Base-by-base conservation (phyloP, 2,888 invertebrate genomes). In the Eupithecia subumbrata region DNA sequence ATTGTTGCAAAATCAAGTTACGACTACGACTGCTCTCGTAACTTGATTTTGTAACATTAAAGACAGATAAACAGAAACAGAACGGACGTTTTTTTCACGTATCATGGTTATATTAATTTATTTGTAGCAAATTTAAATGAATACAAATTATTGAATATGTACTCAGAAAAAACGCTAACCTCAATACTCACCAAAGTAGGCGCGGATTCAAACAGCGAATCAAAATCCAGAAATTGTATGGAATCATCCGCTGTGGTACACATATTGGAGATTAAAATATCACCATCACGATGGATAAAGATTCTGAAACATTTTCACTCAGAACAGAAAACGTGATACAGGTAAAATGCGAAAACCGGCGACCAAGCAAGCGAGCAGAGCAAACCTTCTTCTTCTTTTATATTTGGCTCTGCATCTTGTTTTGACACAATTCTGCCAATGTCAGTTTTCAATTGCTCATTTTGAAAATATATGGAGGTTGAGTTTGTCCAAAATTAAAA, bases 181-280 rank as follows among this genome's bases (percentile, higher is more conserved):
- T 74, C 40, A 60, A 45, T 34, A 70, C 69, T 74, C 22, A 70
- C 73, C 48, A 14, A 48, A 34, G 69, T 16, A 64, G 73, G 48
- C 69, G 73, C 69, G 18, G 73, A 52, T 52, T 25, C 18, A 16
- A 70, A n/a, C 16, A 74, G 73, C 5, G 64, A 22, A 22, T 70
- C 73, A 48, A 69, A 69, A 64, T 73, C 73, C 12, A 74, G 69
- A 37, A 12, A 37, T 2, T 37, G 8, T 0, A 74, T 37, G 14
- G 48, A 16, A 9, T 70, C 69, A 22, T 66, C 69, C 14, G 11
- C 60, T 48, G 63, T 16, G 16, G 34, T 64, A 48, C 16, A 34
- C 69, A 69, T 73, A 25, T 12, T 14, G n/a, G 4, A n/a, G 8
- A 8, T 45, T 9, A 18, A 7, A 30, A 25, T 67, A 52, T 37